Evolutionary conservation across 2,888 invertebrate species (phyloP).

Genomic region (Ceratothoa steindachneri): DNA sequence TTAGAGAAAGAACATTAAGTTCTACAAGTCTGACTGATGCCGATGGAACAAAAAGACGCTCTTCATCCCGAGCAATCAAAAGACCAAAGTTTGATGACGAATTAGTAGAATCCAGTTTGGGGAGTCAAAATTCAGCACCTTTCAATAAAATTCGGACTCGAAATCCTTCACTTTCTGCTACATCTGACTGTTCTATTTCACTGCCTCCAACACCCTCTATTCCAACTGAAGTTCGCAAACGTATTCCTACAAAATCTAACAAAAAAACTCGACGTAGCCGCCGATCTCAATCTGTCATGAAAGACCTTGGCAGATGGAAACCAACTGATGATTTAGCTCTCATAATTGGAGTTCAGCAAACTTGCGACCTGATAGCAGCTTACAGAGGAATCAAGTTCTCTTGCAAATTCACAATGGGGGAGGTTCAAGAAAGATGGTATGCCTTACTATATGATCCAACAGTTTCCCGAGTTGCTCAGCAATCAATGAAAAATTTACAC

Average conservation of each 20-base stretch:
- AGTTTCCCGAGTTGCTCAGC: constrained; percentile 82
- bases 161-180: constrained; percentile 41
- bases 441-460: constrained; percentile 90
- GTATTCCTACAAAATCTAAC: constrained; percentile 37
- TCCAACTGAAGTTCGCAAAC: constrained; percentile 37
- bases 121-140: constrained; percentile 51
- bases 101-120: constrained; percentile 83
- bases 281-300: constrained; percentile 49
- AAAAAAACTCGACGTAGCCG: constrained; percentile 43
- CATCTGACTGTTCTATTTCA: constrained; percentile 36
- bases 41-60: constrained; percentile 40
- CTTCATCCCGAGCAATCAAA: constrained; percentile 79
- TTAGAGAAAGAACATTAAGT: constrained; percentile 32
- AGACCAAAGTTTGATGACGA: constrained; percentile 95
- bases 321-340: constrained; percentile 92
- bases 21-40: constrained; percentile 29
- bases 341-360: constrained; percentile 81
- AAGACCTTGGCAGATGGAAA: constrained; percentile 80
- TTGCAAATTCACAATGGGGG: constrained; percentile 85
- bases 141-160: constrained; percentile 40
- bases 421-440: constrained; percentile 94
- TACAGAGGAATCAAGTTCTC: constrained; percentile 92
- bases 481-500: constrained; percentile 89
- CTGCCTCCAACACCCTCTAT: constrained; percentile 38
- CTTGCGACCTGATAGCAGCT: constrained; percentile 62